Evolutionary conservation across 2,888 invertebrate species (phyloP).

Genomic region (Cerastis rubricosa): DNA sequence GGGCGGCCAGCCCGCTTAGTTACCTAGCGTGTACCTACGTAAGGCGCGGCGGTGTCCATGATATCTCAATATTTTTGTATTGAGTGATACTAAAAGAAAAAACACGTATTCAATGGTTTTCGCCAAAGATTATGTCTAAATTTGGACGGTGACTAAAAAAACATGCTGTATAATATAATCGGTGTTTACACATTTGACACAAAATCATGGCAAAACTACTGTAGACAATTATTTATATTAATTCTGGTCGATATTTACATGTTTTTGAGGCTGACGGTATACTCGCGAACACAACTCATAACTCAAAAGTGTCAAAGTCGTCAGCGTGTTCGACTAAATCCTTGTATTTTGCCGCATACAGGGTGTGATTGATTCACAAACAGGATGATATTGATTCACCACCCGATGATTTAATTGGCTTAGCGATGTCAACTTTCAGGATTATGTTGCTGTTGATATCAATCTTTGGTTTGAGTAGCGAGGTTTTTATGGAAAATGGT

Average conservation of each 20-base stretch:
- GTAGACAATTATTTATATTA: not conserved
- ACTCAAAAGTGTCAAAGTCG: conserved; percentile 44
- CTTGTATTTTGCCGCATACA: conserved; percentile 33
- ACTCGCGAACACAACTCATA: conserved; percentile 27
- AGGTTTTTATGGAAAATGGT: not conserved
- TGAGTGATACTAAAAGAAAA: too few relatives aligned
- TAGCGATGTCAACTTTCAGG: conserved; percentile 30
- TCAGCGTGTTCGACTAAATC: conserved; percentile 34
- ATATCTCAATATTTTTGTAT: too few relatives aligned
- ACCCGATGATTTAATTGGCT: conserved; percentile 52
- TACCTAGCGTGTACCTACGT: too few relatives aligned
- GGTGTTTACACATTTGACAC: not conserved
- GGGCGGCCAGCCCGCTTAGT: too few relatives aligned
- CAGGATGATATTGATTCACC: conserved; percentile 43
- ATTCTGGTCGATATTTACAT: not conserved
- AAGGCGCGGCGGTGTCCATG: too few relatives aligned
- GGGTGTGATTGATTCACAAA: conserved; percentile 44
- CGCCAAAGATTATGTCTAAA: too few relatives aligned
- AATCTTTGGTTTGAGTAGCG: conserved; percentile 9
- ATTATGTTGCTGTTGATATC: conserved; percentile 16
- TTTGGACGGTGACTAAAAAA: too few relatives aligned
- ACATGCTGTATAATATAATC: too few relatives aligned
- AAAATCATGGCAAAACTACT: not conserved
- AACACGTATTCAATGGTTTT: too few relatives aligned
- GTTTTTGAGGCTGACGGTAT: conserved; percentile 4